phyloP scores from a whole-genome alignment of 2,113 vertebrate species.

The Urocynchramus pylzowi region DNA sequence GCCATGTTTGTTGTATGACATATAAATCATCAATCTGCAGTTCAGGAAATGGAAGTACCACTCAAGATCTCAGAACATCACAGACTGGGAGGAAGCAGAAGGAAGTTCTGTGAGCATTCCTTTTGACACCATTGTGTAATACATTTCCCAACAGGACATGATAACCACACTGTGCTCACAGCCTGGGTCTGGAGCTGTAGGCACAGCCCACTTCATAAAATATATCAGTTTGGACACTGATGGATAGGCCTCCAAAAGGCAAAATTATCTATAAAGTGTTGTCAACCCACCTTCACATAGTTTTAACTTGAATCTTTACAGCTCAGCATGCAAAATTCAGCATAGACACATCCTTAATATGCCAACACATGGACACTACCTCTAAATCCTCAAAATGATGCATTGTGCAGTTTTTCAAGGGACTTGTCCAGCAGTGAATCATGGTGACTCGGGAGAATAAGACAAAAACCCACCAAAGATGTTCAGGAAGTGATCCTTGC shows the following conservation, averaged over 20 bases:
- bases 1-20: not conserved
- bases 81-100: not conserved
- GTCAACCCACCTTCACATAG: not conserved
- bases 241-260: not conserved
- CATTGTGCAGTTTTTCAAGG: not conserved
- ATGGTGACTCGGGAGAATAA: not conserved
- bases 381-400: not conserved
- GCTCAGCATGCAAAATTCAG: not conserved
- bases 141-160: not conserved
- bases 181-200: accelerated
- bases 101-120: not conserved
- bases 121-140: not conserved
- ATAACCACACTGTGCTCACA: not conserved
- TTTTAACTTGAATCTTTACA: not conserved
- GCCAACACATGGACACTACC: not conserved
- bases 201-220: not conserved
- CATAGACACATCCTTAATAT: not conserved
- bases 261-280: not conserved
- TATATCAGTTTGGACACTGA: not conserved
- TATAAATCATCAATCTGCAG: not conserved
- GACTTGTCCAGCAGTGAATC: not conserved
- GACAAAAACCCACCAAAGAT: not conserved
- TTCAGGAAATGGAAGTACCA: not conserved
- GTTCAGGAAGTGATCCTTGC: not conserved
- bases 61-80: not conserved